Evolutionary conservation across 2,113 vertebrate species (phyloP), one percentile per base, ranked within the genome.

Genomic region (Xenopus borealis): DNA sequence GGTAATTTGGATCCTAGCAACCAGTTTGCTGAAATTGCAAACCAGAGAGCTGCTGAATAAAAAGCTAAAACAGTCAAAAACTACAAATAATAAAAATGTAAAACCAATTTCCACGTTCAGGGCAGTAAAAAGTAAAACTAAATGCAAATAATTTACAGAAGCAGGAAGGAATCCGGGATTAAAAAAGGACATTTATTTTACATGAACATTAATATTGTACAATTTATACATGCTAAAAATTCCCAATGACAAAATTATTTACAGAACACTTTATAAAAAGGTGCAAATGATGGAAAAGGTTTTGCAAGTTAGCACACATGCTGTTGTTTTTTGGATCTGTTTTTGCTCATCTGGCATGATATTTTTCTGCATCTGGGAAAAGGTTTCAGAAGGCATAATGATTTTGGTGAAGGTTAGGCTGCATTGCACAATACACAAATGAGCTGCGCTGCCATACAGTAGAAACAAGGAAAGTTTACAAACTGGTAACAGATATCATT

Each of bases 201-300:
- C 83, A 86, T 87, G 83, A 84, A 79, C 80, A 83, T 85, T 50
- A 16, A 50, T 90, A 91, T 89, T 91, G 75, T 89, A 91, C 91
- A 91, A 89, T 88, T 90, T 91, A 89, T 88, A 90, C 91, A 91
- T 93, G 91, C 91, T 92, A 93, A 89, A 91, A 91, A 92, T 88
- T 90, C 91, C 89, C 87, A 89, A 90, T 89, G 88, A 86, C 88
- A 87, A 91, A 86, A 89, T 62, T 88, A 85, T 89, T 91, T 90
- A 91, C 87, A 88, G 86, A 91, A 91, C 88, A 93, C 88, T 88
- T 88, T 89, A 80, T 89, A 87, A 89, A 87, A 92, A 92, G 91
- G 89, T 93, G 91, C 89, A 91, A 91, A 89, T 87, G 83, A 87
- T 89, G 71, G 84, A 66, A 66, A 47, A 30, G 23, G 20, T 14